These are phyloP conservation scores for Anas platyrhynchos DNA, from an alignment of 2,113 vertebrate genomes.

Conservation along the genomic window DNA sequence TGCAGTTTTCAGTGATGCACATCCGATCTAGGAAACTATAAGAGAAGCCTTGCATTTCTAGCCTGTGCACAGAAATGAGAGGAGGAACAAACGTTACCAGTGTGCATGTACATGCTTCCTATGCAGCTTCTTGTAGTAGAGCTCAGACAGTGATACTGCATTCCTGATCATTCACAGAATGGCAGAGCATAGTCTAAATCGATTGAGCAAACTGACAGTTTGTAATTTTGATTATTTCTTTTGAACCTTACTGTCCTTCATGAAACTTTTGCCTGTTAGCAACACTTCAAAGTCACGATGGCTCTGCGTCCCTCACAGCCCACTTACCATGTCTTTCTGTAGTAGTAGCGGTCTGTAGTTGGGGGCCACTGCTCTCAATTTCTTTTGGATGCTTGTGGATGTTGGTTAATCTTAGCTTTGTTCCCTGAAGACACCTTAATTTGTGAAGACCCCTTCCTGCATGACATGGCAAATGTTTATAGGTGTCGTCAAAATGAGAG, in stretches of 20 bases:
- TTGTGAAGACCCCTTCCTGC: fast-evolving
- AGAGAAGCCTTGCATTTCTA: neutral
- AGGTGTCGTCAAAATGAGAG: neutral
- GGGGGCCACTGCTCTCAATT: neutral
- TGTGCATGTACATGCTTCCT: fast-evolving
- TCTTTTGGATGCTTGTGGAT: fast-evolving
- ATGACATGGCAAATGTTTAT: fast-evolving
- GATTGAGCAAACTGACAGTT: fast-evolving
- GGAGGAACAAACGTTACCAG: fast-evolving
- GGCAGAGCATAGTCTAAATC: neutral
- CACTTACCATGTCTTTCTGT: fast-evolving
- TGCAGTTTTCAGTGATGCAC: neutral
- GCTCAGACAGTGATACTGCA: neutral
- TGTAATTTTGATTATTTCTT: neutral
- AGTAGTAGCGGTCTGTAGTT: neutral
- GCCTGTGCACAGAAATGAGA: fast-evolving
- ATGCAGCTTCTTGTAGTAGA: neutral
- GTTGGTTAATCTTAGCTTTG: neutral
- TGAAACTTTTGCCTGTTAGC: neutral
- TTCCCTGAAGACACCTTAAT: neutral
- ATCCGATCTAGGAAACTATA: neutral
- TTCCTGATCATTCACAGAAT: neutral
- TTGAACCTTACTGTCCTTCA: neutral
- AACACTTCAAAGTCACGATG: fast-evolving
- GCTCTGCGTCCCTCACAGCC: fast-evolving